Conservation (phyloP, 1,140 invertebrate species). For the Chrysopa pallens region DNA sequence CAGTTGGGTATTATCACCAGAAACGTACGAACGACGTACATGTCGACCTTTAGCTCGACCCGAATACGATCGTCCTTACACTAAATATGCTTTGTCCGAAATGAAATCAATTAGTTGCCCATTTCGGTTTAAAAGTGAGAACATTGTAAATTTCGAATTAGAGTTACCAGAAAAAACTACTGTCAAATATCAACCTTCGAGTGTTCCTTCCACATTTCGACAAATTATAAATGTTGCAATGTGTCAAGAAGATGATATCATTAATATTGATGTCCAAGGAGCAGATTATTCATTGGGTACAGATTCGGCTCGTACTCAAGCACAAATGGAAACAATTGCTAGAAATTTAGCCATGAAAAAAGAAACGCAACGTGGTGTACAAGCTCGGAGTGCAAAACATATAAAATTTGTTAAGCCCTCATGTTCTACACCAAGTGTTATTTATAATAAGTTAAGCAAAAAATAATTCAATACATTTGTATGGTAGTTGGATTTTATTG, state of each 20-base stretch:
- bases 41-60: not conserved
- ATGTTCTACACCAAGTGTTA: too few species aligned
- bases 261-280: not conserved
- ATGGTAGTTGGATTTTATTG: too few species aligned
- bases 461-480: too few species aligned
- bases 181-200: not conserved
- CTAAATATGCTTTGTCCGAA: too few species aligned
- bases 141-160: not conserved
- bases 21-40: not conserved
- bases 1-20: slow-evolving; percentile 34
- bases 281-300: too few species aligned
- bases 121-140: not conserved
- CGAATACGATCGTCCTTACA: too few species aligned
- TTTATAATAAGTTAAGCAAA: too few species aligned
- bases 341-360: too few species aligned
- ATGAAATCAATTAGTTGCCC: too few species aligned
- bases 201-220: not conserved
- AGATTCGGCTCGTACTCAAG: not conserved
- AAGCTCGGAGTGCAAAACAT: too few species aligned
- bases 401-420: too few species aligned
- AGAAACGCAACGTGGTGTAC: too few species aligned
- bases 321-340: not conserved
- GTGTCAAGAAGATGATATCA: not conserved
- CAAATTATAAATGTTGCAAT: not conserved
- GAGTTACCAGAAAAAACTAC: not conserved